Conservation (phyloP, 2,797 vertebrate species). For the Coendou prehensilis region DNA sequence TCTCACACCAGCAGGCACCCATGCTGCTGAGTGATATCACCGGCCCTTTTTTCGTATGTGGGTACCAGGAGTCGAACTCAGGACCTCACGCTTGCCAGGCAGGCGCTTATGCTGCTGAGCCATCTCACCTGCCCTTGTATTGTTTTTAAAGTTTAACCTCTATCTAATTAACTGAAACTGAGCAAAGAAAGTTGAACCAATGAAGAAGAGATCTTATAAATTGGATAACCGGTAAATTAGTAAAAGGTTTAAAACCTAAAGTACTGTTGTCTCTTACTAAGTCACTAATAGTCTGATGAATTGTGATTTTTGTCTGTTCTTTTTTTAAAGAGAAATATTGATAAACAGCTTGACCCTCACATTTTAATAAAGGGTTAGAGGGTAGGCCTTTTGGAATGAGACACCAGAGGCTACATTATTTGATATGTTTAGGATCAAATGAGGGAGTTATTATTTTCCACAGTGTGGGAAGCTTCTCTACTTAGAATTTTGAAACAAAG, state of each 20-base stretch:
- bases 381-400: neutral
- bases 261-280: neutral
- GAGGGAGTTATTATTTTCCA: conserved; percentile 16
- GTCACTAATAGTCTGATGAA: conserved; percentile 23
- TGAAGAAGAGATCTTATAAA: neutral
- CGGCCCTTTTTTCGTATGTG: no score
- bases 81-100: no score
- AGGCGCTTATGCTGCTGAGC: no score
- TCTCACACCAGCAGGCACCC: no score
- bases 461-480: neutral
- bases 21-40: no score
- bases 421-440: neutral
- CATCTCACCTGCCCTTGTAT: neutral
- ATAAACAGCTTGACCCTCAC: neutral
- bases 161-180: conserved; percentile 33
- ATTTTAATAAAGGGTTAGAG: neutral
- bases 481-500: conserved; percentile 15
- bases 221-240: neutral
- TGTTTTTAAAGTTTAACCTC: conserved; percentile 31
- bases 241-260: conserved; percentile 4
- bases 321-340: neutral
- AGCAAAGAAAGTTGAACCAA: conserved; percentile 6
- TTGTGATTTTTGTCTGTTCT: conserved; percentile 16
- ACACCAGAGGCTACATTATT: neutral
- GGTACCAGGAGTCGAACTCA: no score